Conservation (phyloP, 2,797 vertebrate genomes). For the Rhodeus uyekii region DNA sequence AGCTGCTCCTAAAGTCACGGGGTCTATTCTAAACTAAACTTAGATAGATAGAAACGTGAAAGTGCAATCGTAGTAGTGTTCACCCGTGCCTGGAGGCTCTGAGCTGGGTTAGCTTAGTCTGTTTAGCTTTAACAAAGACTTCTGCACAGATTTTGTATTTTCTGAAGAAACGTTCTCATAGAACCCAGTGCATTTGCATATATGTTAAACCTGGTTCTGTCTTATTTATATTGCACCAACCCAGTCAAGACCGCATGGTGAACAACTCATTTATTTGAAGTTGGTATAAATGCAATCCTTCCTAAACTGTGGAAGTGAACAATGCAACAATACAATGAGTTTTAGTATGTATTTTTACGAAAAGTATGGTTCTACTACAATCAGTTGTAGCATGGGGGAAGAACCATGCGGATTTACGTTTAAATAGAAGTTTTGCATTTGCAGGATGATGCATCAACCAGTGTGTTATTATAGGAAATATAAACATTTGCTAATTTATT, state of each 20-base stretch:
- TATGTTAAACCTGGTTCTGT: neutral
- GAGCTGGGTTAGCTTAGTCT: neutral
- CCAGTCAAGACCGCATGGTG: neutral
- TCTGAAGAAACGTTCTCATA: neutral
- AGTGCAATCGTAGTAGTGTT: constrained; percentile 32
- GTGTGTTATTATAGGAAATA: too few species aligned
- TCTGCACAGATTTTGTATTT: neutral
- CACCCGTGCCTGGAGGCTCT: neutral
- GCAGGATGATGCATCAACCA: too few species aligned
- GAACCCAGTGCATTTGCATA: neutral
- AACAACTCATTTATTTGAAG: too few species aligned
- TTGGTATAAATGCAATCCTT: neutral
- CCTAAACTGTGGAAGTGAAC: neutral
- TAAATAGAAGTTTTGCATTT: too few species aligned
- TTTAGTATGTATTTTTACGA: too few species aligned
- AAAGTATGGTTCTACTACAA: too few species aligned
- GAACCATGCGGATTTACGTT: too few species aligned
- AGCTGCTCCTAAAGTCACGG: constrained; percentile 59
- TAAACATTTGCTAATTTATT: too few species aligned
- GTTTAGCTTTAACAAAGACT: constrained; percentile 11
- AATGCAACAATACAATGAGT: too few species aligned
- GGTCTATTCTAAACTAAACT: constrained; percentile 59
- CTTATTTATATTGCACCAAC: neutral
- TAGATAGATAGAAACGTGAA: constrained; percentile 55
- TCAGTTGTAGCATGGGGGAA: too few species aligned